Evolutionary conservation across 2,888 invertebrate genomes (phyloP), one percentile per base, ranked within the genome.

Genomic region (Apamea sordens): DNA sequence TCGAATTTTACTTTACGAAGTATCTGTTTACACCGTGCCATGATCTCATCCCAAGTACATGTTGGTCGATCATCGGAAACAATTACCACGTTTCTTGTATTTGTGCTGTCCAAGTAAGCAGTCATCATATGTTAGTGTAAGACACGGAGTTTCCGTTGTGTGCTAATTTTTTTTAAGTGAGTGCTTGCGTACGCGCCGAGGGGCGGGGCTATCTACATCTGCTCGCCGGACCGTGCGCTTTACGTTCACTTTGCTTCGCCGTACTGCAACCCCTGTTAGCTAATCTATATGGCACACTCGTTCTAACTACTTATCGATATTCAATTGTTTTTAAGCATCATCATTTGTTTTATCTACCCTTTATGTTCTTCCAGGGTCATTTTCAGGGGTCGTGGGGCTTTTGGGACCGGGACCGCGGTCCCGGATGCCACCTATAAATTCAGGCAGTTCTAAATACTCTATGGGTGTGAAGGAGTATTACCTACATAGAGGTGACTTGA

Each of bases 151-250:
- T 95, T 96, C 96, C 95, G 96, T 95, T 95, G 95, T 96, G 96
- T 96, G 96, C 96, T 94, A 96, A 95, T 96, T 96, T 94, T 94
- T 94, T 94, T 94, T 92, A 92, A 94, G 90, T 92, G 93, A 94
- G 92, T 92, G 93, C 93, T 92, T 93, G 93, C 94, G 93, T 93
- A 92, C 90, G 88, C 89, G 87, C 83, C 73, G 84, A 67, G 85
- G 89, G 89, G 90, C 73, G 89, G 82, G 87, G 90, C 89, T 96
- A 96, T 96, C 96, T 95, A 92, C 93, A 96, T 96, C 96, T 93
- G 93, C 86, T 93, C 95, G 92, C 85, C 94, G 93, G 92, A 94
- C 93, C 95, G 93, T 95, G 91, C 90, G 84, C 87, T 90, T 93
- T 95, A 94, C 96, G 95, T 96, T 97, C 96, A 96, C 96, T 96